Percentiles rank a stretch among this genome's conserved stretches.
Conservation (phyloP, 2,797 vertebrate species). For the Lacerta bilineata region DNA sequence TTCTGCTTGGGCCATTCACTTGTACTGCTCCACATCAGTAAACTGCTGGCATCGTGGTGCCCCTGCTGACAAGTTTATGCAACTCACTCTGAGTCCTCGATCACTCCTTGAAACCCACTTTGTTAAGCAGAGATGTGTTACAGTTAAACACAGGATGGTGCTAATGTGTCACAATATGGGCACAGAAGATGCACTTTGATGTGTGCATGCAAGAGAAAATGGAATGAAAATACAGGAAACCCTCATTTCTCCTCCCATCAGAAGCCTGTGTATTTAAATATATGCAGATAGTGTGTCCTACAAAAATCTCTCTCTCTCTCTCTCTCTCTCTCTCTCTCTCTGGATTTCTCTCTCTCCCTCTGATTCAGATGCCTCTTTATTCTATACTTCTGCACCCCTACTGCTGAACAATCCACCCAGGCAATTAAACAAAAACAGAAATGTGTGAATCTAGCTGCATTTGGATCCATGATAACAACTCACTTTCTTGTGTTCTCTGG, state of each 20-base stretch:
- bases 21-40: too few species aligned
- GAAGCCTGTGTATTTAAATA: background rate
- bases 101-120: background rate
- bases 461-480: background rate
- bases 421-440: background rate
- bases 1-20: background rate
- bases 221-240: background rate
- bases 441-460: background rate
- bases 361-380: background rate
- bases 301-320: background rate
- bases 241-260: background rate
- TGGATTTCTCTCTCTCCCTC: background rate
- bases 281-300: background rate
- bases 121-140: background rate
- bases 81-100: background rate
- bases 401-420: background rate
- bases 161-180: background rate
- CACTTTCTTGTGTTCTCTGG: background rate
- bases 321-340: background rate
- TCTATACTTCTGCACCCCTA: background rate
- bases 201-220: background rate
- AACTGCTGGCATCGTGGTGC: too few species aligned
- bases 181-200: background rate
- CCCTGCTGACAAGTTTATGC: too few species aligned
- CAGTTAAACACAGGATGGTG: background rate